phyloP scores from a whole-genome alignment of 2,797 vertebrate genomes.

The Rhinoraja longicauda region DNA sequence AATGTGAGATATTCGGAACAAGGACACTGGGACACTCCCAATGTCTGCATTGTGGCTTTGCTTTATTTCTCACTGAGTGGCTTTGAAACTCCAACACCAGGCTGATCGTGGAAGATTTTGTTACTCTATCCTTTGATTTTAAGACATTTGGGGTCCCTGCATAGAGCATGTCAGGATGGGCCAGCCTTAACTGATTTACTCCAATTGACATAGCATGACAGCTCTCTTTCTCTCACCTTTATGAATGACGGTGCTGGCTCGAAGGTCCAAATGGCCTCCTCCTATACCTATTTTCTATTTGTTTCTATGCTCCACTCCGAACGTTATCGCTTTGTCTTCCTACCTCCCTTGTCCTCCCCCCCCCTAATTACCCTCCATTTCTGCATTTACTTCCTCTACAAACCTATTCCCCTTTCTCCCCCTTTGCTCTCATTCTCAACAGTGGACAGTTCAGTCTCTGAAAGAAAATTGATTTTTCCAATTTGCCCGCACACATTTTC shows the following conservation, averaged over 20 bases:
- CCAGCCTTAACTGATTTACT: not conserved
- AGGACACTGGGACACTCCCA: not conserved
- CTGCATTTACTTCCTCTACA: not conserved
- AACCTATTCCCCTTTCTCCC: not conserved
- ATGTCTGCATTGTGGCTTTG: not conserved
- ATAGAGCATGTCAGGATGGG: not conserved
- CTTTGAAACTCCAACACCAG: not conserved
- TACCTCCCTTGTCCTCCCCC: not conserved
- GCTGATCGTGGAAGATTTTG: not conserved
- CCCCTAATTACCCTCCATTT: no score
- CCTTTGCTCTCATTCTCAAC: not conserved
- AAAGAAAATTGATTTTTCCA: not conserved
- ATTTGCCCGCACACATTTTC: not conserved
- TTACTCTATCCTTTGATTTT: not conserved
- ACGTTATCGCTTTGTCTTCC: not conserved
- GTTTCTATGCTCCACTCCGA: not conserved
- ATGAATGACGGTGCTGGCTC: no score
- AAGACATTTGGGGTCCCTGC: not conserved
- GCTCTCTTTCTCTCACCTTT: not conserved
- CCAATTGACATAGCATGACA: not conserved
- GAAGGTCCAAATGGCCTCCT: no score
- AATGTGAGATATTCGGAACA: not conserved
- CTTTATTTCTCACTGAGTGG: not conserved
- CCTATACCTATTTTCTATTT: no score
- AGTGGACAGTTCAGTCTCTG: not conserved